phyloP scores from a whole-genome alignment of 1,140 invertebrate genomes.

The Brachionus angularis region DNA sequence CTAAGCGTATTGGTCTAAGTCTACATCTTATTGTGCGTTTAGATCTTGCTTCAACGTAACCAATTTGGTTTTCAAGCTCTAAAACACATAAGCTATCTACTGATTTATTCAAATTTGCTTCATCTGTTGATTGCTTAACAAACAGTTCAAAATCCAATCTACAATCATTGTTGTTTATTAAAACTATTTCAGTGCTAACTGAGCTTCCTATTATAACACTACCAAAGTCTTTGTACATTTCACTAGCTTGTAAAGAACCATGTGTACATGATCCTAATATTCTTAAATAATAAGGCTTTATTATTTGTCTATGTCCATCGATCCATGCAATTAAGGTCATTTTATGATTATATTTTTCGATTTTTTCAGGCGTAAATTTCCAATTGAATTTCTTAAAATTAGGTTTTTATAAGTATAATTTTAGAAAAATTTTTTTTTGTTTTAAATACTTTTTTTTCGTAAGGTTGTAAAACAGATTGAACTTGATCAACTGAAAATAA shows the following conservation, averaged over 20 bases:
- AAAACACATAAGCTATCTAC: conserved; percentile 47
- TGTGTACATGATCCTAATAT: conserved; percentile 24
- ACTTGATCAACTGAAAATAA: conserved; percentile 51
- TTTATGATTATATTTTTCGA: conserved; percentile 55
- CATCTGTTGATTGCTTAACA: conserved; percentile 51
- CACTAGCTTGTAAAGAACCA: conserved; percentile 48
- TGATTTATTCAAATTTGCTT: conserved; percentile 46
- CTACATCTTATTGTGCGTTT: conserved; percentile 50
- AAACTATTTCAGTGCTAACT: conserved; percentile 48
- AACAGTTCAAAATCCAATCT: conserved; percentile 52
- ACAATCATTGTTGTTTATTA: conserved; percentile 55
- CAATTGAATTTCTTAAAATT: conserved; percentile 51
- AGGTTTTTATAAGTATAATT: no score
- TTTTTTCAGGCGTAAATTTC: conserved; percentile 52
- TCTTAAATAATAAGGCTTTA: conserved; percentile 24
- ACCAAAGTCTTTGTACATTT: conserved; percentile 54
- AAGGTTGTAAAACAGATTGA: conserved; percentile 53
- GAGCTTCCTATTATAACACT: conserved; percentile 57
- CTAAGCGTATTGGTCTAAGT: conserved; percentile 50
- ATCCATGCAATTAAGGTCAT: conserved; percentile 53
- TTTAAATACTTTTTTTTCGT: conserved; percentile 54
- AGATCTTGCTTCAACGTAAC: conserved; percentile 52
- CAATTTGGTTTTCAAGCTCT: conserved; percentile 50
- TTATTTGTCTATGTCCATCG: conserved; percentile 51
- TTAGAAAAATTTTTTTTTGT: no score